Conservation (phyloP, 2,797 vertebrate genomes). For the Sciaenops ocellatus region DNA sequence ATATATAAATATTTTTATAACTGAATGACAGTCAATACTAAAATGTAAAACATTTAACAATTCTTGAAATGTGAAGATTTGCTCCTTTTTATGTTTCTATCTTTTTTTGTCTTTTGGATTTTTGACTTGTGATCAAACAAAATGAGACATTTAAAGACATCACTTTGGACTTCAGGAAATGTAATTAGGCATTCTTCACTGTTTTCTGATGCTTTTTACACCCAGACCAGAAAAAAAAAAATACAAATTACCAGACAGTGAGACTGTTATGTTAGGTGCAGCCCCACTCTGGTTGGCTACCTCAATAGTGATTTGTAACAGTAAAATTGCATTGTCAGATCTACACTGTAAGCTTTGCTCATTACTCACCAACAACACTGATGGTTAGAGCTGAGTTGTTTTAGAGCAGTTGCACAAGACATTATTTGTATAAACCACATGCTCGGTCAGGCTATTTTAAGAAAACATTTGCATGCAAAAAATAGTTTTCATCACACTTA, state of each 20-base stretch:
- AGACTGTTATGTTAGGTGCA: not conserved
- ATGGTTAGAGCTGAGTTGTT: not conserved
- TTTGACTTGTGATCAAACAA: not conserved
- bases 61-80: not conserved
- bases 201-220: not conserved
- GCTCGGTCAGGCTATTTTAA: not conserved
- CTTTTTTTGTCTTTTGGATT: not conserved
- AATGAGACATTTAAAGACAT: not conserved
- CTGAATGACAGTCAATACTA: not conserved
- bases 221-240: not conserved
- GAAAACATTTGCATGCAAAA: not conserved
- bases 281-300: not conserved
- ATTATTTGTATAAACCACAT: not conserved
- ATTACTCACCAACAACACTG: not conserved
- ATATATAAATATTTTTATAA: not conserved
- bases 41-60: not conserved
- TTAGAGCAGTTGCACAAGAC: not conserved
- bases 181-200: not conserved
- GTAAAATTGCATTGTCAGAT: not conserved
- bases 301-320: not conserved
- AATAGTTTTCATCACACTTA: not conserved
- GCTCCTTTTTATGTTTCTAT: not conserved
- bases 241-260: not conserved
- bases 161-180: not conserved
- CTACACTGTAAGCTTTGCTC: not conserved